Evolutionary conservation across 2,113 vertebrate genomes (phyloP).

Genomic region (Podiceps cristatus): DNA sequence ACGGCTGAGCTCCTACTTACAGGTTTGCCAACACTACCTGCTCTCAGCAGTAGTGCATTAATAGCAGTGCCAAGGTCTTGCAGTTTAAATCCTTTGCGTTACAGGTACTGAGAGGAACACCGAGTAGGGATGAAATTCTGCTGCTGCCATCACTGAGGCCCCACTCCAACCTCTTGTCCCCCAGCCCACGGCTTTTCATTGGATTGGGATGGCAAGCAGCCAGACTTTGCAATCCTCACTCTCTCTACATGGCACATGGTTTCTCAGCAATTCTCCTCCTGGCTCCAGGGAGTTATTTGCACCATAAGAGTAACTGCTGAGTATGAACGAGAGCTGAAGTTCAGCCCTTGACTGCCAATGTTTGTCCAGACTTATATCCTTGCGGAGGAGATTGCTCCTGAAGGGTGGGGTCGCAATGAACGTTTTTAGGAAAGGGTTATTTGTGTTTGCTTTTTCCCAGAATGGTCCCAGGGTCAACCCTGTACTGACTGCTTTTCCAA

Average conservation of each 20-base stretch:
- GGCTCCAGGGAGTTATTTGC: background rate
- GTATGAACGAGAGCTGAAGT: background rate
- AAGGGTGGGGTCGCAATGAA: background rate
- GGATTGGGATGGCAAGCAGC: background rate
- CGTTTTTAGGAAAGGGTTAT: constrained; percentile 1
- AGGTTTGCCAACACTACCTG: background rate
- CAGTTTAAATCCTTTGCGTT: background rate
- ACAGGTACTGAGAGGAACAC: background rate
- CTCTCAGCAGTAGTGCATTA: background rate
- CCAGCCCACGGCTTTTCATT: background rate
- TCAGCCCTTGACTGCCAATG: background rate
- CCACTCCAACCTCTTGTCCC: background rate
- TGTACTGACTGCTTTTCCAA: background rate
- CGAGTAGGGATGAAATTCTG: background rate
- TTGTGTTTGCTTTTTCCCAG: background rate
- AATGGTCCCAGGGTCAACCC: background rate
- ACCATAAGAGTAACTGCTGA: background rate
- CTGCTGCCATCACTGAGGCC: background rate
- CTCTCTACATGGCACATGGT: fast-evolving
- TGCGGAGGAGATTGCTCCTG: background rate
- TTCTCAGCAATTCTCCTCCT: background rate
- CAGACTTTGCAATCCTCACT: background rate
- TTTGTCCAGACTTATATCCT: background rate
- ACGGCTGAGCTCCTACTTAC: background rate
- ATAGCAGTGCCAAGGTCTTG: background rate